Evolutionary conservation across 1,140 invertebrate genomes (phyloP), one percentile per base, ranked within the genome.

Genomic region (Penaeus chinensis): DNA sequence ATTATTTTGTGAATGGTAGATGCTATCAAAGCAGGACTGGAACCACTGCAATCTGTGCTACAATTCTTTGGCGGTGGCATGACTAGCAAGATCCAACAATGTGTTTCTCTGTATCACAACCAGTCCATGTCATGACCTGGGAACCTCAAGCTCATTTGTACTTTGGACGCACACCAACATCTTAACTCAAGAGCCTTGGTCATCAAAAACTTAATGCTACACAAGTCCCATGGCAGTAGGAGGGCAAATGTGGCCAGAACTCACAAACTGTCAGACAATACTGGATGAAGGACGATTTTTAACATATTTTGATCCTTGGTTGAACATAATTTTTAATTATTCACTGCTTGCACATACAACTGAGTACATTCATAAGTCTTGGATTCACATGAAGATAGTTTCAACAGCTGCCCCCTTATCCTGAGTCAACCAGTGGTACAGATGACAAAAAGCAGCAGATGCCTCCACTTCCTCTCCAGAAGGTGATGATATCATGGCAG

Each of bases 31-130:
- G 61, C 74, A 88, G 63, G 61, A 78, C 42, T 82, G 85, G 81
- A 84, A 84, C 86, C 82, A 84, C 81, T 83, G 82, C 62, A 88
- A 83, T 88, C 74, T 78, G 81, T 79, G n/a, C 86, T 88, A 88
- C 86, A 83, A 83, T 82, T 88, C 86, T 88, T 88, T 88, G 86
- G 86, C 65, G 86, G 86, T 88, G 86, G 86, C 81, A 84, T 88
- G 86, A 88, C 86, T 88, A 88, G 86, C 86, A 88, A 88, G 76
- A 84, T 83, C 86, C 86, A 88, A 88, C 86, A 83, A 78, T 88
- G 86, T 88, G 86, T 88, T 88, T 88, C 86, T 83, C 86, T 77
- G 81, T 88, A 88, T 88, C 86, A 88, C 86, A 88, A 88, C 86
- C 86, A 83, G 86, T 88, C 86, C 86, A 65, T 88, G 81, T 88